Evolutionary conservation across 2,113 vertebrate species (phyloP).

Genomic region (Charadrius vociferus): DNA sequence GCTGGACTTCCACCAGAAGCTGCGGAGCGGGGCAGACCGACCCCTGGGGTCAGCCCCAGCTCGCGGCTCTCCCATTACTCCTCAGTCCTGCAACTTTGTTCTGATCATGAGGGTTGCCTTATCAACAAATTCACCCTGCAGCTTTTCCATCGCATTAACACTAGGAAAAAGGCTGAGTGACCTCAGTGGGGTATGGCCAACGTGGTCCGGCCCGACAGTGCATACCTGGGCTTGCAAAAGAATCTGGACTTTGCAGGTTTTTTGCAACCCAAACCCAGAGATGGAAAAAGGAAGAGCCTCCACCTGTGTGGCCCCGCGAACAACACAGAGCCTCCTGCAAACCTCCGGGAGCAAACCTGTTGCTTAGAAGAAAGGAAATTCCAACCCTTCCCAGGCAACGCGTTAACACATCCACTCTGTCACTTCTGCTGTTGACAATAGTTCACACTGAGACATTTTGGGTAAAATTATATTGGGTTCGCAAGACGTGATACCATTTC

Average conservation of each 20-base stretch:
- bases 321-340: too few relatives aligned
- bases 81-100: neutral
- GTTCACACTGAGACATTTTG: neutral
- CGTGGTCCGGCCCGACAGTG: fast-evolving
- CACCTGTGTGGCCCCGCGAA: neutral
- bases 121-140: neutral
- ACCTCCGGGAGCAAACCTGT: neutral
- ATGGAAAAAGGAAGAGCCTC: neutral
- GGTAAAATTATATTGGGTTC: neutral
- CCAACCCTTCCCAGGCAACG: neutral
- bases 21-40: neutral
- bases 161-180: neutral
- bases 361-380: neutral
- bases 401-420: fast-evolving
- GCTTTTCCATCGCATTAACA: neutral
- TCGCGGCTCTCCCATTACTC: neutral
- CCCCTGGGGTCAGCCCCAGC: neutral
- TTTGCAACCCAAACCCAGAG: neutral
- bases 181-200: neutral
- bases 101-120: neutral
- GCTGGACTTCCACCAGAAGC: neutral
- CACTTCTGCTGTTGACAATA: neutral
- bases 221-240: neutral
- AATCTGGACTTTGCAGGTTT: neutral
- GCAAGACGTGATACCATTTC: neutral